Conservation (phyloP, 2,113 vertebrate genomes). For the Arvicanthis niloticus region DNA sequence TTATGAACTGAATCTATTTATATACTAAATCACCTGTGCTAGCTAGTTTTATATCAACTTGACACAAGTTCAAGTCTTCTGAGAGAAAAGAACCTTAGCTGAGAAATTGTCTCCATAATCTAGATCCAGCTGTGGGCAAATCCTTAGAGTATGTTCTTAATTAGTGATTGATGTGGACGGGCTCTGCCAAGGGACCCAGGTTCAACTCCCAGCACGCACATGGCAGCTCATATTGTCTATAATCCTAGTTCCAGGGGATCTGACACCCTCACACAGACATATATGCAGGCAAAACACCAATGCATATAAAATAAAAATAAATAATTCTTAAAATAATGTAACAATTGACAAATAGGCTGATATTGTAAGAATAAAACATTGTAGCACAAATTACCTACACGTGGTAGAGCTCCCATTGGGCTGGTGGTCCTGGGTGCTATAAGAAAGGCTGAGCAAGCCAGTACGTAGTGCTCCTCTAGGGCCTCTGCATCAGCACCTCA, state of each 20-base stretch:
- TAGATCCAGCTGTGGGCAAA: not conserved
- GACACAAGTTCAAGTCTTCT: not conserved
- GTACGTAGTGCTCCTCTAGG: not conserved
- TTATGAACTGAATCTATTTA: not conserved
- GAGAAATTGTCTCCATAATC: not conserved
- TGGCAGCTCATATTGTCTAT: not conserved
- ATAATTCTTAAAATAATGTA: not conserved
- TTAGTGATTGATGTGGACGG: not conserved
- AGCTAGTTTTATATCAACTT: not conserved
- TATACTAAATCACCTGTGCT: not conserved
- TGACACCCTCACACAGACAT: not conserved
- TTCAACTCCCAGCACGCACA: not conserved
- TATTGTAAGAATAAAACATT: not conserved
- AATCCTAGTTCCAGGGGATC: not conserved
- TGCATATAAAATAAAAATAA: not conserved
- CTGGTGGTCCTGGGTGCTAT: not conserved
- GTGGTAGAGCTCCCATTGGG: not conserved
- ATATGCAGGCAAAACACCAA: not conserved
- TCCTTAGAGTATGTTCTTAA: not conserved
- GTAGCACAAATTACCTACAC: not conserved
- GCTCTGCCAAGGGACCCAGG: not conserved
- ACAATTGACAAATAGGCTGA: not conserved
- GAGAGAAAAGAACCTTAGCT: not conserved
- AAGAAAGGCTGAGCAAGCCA: not conserved
- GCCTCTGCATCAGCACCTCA: not conserved